Evolutionary conservation across 1,140 invertebrate genomes (phyloP), one percentile per base, ranked within the genome.

Genomic region (Sarcophaga peregrina): DNA sequence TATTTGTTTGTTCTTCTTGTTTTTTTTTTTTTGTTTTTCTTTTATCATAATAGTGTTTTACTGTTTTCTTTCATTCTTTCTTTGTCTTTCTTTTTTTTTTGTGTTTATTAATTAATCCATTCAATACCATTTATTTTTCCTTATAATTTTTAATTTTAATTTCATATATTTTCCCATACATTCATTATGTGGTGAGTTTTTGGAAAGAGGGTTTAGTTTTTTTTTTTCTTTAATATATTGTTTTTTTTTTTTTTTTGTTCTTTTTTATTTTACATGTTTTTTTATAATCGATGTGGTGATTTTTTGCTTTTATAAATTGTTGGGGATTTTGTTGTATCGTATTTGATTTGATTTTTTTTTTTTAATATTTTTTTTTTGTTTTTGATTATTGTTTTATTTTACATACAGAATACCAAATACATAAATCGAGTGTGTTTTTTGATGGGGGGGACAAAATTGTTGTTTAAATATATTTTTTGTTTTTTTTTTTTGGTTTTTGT

Each of bases 371-470:
- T 3, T 37, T 46, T 78, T 10, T 78, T 78, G 4, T 78, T 78
- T 3, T 75, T 75, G 13, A 46, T 9, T 48, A 15, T 47, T 75
- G 4, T n/a, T 47, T 52, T 50, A 78, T 78, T 78, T 78, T 78
- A 78, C 75, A 81, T 81, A 81, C 62, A 81, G 13, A 45, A 54
- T 81, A 81, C 75, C 75, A 78, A 78, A 78, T 62, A 68, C 62
- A 68, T 68, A 81, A 81, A 68, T 81, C 17, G 58, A 13, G 58
- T 62, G 45, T 76, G 74, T 78, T 8, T 76, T 37, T 37, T 37
- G 1, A 37, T 37, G 25, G 25, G 13, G 25, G 25, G 13, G 73
- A 37, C 73, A 75, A 37, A 75, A 75, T 45, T 46, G 45, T 37
- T 47, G 2, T 80, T 45, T 50, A 8, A 47, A 10, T 80, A 50